Evolutionary conservation across 2,113 vertebrate species (phyloP), one percentile per base, ranked within the genome.

Genomic region (Percopsis transmontana): DNA sequence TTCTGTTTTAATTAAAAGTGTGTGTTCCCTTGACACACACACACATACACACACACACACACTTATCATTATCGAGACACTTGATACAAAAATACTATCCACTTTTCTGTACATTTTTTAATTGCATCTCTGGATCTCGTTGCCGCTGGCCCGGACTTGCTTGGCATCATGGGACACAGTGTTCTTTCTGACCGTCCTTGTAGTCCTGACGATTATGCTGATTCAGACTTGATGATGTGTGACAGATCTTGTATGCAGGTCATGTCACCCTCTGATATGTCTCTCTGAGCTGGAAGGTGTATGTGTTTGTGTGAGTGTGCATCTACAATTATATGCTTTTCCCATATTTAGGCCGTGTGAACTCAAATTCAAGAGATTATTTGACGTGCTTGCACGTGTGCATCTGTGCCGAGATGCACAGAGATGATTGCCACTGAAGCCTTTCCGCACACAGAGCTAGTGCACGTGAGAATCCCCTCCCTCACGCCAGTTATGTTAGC

Each of bases 231-330:
- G 68, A 85, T 77, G 72, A 50, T 21, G 3, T 74, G 68, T 84
- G 81, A 85, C 79, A 75, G 59, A 42, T 57, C 3, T 19, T 62
- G 68, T 83, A 62, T 81, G 74, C 48, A 68, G 72, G 77, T 76
- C 70, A 68, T 60, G 69, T 44, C 41, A 52, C 41, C 14, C 24
- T 64, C 7, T 1, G 58, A 27, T 27, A 51, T 68, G 56, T n/a
- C n/a, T 64, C 40, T 67, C 33, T 42, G 41, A 39, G 59, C 48
- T 56, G 42, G 39, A 50, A 55, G 42, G n/a, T 27, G 23, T 54
- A 20, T 10, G 10, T 41, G 16, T 50, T 5, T 47, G 12, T 56
- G 20, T 21, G 27, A 27, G 54, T 55, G 52, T 58, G 21, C 19
- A 14, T 16, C 40, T 41, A 41, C 1, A 41, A 41, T 12, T 41